Percentiles rank a stretch among this genome's conserved stretches.
Evolutionary conservation across 2,797 vertebrate species (phyloP).

Genomic region (Clarias platycephalus): DNA sequence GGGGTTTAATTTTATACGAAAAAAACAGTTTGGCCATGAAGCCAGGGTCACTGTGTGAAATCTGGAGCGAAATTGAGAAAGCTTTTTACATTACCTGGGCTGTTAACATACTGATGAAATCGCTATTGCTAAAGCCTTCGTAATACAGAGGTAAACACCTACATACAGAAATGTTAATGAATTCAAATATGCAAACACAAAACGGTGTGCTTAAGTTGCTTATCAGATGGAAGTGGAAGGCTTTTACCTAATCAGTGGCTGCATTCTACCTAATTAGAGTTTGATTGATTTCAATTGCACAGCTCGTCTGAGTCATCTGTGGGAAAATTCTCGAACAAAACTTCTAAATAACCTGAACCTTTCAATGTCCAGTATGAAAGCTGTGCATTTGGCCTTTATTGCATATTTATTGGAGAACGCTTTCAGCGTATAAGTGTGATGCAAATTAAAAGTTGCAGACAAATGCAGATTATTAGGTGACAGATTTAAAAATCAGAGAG

Average conservation of each 20-base stretch:
- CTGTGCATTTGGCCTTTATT: background rate
- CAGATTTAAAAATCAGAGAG: background rate
- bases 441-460: background rate
- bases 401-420: conserved; percentile 29
- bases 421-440: conserved; percentile 12
- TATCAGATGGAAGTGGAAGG: conserved; percentile 31
- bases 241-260: conserved; percentile 55
- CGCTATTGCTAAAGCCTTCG: conserved; percentile 5
- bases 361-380: conserved; percentile 23
- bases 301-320: conserved; percentile 33
- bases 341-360: conserved; percentile 23
- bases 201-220: background rate
- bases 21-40: conserved; percentile 42
- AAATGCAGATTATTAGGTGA: background rate
- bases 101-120: conserved; percentile 44
- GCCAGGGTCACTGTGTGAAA: conserved; percentile 31
- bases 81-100: conserved; percentile 51
- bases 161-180: conserved; percentile 35
- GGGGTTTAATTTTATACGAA: conserved; percentile 29
- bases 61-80: conserved; percentile 42
- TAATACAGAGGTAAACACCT: conserved; percentile 47
- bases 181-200: conserved; percentile 40
- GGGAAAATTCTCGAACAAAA: conserved; percentile 24
- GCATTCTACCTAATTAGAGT: conserved; percentile 48
- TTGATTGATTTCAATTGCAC: conserved; percentile 52